Evolutionary conservation across 1,140 invertebrate genomes (phyloP).

Genomic region (Anastatus disparis): DNA sequence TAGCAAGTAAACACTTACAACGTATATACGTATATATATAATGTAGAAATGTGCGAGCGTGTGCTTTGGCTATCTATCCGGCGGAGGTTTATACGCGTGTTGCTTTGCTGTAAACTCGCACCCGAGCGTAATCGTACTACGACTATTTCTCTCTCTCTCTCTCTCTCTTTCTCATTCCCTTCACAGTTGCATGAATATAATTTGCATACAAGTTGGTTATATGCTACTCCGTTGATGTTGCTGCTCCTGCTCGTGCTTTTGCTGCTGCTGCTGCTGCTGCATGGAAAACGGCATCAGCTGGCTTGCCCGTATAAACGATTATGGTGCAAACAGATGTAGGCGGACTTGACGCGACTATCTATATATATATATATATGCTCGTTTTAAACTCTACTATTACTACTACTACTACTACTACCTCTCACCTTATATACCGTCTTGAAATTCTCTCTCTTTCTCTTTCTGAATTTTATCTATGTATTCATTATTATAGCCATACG

Average conservation of each 20-base stretch:
- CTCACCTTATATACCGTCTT: no score
- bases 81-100: slow-evolving; percentile 65
- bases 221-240: slow-evolving; percentile 45
- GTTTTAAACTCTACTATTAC: background rate
- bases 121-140: slow-evolving; percentile 64
- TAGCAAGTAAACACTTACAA: no score
- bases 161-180: no score
- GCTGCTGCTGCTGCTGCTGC: slow-evolving; percentile 37
- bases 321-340: slow-evolving; percentile 68
- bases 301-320: slow-evolving; percentile 67
- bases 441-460: no score
- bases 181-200: slow-evolving; percentile 68
- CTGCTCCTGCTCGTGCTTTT: no score
- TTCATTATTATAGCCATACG: no score
- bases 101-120: slow-evolving; percentile 65
- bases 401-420: no score
- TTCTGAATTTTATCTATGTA: no score
- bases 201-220: slow-evolving; percentile 69
- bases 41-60: no score
- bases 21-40: no score
- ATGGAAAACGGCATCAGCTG: slow-evolving; percentile 60
- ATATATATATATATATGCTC: background rate
- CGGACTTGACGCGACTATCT: slow-evolving; percentile 40
- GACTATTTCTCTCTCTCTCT: no score
- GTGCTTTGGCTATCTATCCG: slow-evolving; percentile 57